phyloP scores from a whole-genome alignment of 2,797 vertebrate species.

The Enteromius unitaeniatus region DNA sequence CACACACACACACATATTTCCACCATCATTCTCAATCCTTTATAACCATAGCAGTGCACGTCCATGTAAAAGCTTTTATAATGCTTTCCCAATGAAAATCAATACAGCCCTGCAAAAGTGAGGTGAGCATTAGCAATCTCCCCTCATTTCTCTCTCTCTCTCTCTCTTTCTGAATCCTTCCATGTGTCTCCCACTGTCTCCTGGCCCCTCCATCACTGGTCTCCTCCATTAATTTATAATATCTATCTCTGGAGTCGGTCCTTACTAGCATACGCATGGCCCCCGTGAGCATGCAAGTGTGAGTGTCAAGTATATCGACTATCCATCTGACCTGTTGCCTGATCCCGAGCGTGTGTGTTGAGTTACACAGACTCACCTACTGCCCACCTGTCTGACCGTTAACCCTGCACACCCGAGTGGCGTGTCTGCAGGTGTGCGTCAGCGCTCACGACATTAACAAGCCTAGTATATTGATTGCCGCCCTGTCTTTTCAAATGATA shows the following conservation, averaged over 20 bases:
- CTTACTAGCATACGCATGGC: slow-evolving; percentile 38
- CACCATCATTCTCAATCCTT: slow-evolving; percentile 40
- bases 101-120: slow-evolving; percentile 48
- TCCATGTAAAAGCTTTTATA: slow-evolving; percentile 52
- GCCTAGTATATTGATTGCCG: slow-evolving; percentile 51
- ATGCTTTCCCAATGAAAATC: slow-evolving; percentile 53
- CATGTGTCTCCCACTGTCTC: slow-evolving; percentile 39
- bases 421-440: slow-evolving; percentile 37
- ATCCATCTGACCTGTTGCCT: slow-evolving; percentile 61
- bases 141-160: slow-evolving; percentile 27
- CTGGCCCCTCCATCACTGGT: slow-evolving; percentile 39
- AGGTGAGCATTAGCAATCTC: slow-evolving; percentile 52
- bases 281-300: slow-evolving; percentile 52
- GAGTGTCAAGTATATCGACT: slow-evolving; percentile 54
- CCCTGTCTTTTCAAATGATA: slow-evolving; percentile 52
- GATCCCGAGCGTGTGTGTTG: slow-evolving; percentile 58
- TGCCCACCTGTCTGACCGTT: slow-evolving; percentile 55
- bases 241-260: slow-evolving; percentile 37
- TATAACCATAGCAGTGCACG: slow-evolving; percentile 41
- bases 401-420: slow-evolving; percentile 38
- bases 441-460: slow-evolving; percentile 33
- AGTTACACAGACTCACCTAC: slow-evolving; percentile 58
- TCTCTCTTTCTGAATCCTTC: slow-evolving; percentile 34
- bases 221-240: slow-evolving; percentile 57
- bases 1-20: slow-evolving; percentile 13